Evolutionary conservation across 2,113 vertebrate genomes (phyloP), one percentile per base, ranked within the genome.

Genomic region (Clarias macrocephalus): DNA sequence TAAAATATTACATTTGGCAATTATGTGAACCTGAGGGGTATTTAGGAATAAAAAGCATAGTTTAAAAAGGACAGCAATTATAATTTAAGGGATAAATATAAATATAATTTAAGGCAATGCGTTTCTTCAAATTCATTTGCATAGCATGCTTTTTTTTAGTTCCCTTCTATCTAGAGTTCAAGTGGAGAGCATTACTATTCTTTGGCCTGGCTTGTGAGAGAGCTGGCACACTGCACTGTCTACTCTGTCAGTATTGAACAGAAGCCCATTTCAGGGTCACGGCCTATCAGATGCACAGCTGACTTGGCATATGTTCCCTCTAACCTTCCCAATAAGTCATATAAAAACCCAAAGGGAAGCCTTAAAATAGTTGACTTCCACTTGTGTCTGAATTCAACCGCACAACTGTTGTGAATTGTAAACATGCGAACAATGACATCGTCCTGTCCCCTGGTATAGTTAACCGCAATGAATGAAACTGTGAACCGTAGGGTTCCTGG

Each of bases 281-380:
- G 28, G 68, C 80, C 76, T 87, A 59, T 84, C 70, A 52, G 62
- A 33, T 48, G 76, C 75, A 66, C 70, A 68, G 65, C 59, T 62
- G 68, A 28, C 60, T 70, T 19, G 83, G 88, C 85, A 80, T 65
- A 54, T 85, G 48, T 65, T 65, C 60, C 68, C 15, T 23, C 33
- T 85, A 87, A 77, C 85, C 82, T 82, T 81, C 62, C 86, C 52
- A 85, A 68, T 87, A 77, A 87, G 77, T 87, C 85, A 42, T 59
- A 85, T 52, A 18, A 52, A 89, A 87, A 63, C 68, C 70, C 68
- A 30, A 60, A 59, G 30, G 75, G 48, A 37, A 80, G 13, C 7
- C 19, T 9, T 68, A 82, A 86, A 83, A 76, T 76, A 76, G 73
- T 76, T 52, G 19, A 21, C 72, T 75, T 73, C 9, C 21, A 75